Percentiles rank a stretch among this genome's conserved stretches.
Evolutionary conservation across 2,113 vertebrate species (phyloP).

Genomic region (Limnothrissa miodon): DNA sequence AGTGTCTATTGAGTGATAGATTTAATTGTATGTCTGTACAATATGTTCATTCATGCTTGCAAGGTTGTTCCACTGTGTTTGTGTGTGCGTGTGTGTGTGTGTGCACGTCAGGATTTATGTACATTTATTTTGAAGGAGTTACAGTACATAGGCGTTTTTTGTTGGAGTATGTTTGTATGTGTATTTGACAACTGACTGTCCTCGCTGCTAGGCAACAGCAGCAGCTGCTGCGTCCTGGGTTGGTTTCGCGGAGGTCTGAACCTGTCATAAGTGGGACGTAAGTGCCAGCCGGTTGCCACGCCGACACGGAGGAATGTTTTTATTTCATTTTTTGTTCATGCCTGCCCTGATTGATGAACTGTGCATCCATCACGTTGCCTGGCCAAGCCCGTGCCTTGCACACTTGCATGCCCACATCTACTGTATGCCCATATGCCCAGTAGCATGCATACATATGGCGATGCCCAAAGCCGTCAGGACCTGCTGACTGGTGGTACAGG

Average conservation of each 20-base stretch:
- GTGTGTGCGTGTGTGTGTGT: neutral
- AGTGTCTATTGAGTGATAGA: too few species aligned
- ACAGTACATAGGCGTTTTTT: too few species aligned
- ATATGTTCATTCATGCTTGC: too few species aligned
- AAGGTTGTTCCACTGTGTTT: neutral
- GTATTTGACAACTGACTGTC: conserved; percentile 40
- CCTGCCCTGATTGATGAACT: conserved; percentile 36
- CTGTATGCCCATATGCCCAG: neutral
- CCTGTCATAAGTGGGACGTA: conserved; percentile 58
- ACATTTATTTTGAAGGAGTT: too few species aligned
- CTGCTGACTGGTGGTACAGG: neutral
- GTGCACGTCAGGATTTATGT: neutral
- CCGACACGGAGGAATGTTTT: neutral
- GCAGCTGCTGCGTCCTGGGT: conserved; percentile 52
- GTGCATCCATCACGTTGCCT: neutral
- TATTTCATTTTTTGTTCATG: neutral
- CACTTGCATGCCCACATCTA: neutral
- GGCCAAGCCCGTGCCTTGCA: neutral
- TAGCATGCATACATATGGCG: neutral
- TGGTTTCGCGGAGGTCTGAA: conserved; percentile 57
- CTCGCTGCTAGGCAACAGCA: conserved; percentile 54
- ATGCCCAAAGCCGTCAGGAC: neutral
- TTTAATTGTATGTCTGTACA: too few species aligned
- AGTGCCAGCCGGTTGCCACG: conserved; percentile 40
- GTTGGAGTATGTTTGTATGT: neutral